phyloP scores from a whole-genome alignment of 2,888 invertebrate genomes.

The Thymelicus acteon region DNA sequence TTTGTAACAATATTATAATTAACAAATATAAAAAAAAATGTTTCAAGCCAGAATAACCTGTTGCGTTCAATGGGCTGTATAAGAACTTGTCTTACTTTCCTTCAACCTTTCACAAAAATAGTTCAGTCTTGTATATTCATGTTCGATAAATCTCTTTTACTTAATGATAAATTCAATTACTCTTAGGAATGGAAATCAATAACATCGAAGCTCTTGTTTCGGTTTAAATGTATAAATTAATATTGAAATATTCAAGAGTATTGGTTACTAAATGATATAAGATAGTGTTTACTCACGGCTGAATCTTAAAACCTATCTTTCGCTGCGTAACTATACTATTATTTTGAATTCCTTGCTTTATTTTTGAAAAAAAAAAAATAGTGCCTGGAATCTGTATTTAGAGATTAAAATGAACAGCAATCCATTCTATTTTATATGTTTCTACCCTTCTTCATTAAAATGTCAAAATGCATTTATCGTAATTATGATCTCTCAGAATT shows the following conservation, averaged over 20 bases:
- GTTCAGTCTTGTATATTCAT: conserved; percentile 16
- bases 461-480: too few relatives aligned
- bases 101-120: conserved; percentile 12
- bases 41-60: conserved; percentile 1
- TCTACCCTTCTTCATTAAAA: too few relatives aligned
- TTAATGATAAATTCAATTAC: conserved; percentile 5
- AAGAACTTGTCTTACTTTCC: conserved; percentile 7
- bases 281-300: too few relatives aligned
- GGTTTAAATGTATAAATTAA: conserved; percentile 6
- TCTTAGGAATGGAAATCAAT: conserved; percentile 6
- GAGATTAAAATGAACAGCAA: too few relatives aligned
- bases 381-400: too few relatives aligned
- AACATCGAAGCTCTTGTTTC: conserved; percentile 6
- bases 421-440: too few relatives aligned
- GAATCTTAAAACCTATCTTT: too few relatives aligned
- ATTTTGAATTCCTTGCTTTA: too few relatives aligned
- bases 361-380: too few relatives aligned
- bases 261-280: not conserved
- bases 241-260: conserved; percentile 18
- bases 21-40: not conserved
- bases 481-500: too few relatives aligned
- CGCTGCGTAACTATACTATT: too few relatives aligned
- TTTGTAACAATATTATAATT: too few relatives aligned
- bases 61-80: not conserved
- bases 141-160: conserved; percentile 6